Percentiles rank a stretch among this genome's conserved stretches.
These are phyloP conservation scores for Bothrops jararaca DNA, from an alignment of 2,113 vertebrate genomes.

Conservation along the genomic window DNA sequence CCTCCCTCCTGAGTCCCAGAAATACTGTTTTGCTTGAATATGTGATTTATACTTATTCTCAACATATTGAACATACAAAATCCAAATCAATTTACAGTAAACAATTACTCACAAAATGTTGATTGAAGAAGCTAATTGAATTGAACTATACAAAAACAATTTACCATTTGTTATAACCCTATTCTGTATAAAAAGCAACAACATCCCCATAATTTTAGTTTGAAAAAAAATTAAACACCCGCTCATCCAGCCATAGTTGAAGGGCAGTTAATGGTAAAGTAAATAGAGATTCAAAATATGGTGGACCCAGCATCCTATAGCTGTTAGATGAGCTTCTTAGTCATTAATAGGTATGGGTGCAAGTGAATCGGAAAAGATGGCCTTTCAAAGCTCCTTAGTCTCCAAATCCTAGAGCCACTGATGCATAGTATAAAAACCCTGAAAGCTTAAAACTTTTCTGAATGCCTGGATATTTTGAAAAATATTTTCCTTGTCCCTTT, in stretches of 20 bases:
- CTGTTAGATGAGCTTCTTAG: not conserved
- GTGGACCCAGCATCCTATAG: not conserved
- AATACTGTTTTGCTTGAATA: not conserved
- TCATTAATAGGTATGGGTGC: not conserved
- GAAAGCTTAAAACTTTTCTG: not conserved
- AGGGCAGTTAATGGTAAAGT: not conserved
- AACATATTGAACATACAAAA: not conserved
- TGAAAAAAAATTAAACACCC: not conserved
- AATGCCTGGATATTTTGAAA: not conserved
- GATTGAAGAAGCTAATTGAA: not conserved
- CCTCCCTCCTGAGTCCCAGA: not conserved
- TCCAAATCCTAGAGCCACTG: not conserved
- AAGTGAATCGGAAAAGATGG: not conserved
- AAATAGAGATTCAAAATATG: not conserved
- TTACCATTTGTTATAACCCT: not conserved
- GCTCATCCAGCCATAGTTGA: not conserved
- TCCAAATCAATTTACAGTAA: not conserved
- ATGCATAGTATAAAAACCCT: not conserved
- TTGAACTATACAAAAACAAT: not conserved
- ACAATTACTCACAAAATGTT: not conserved
- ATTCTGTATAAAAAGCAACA: not conserved
- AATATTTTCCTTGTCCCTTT: not conserved
- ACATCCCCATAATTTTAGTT: not conserved
- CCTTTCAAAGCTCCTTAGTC: not conserved
- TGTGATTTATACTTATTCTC: not conserved